Evolutionary conservation across 2,797 vertebrate species (phyloP), one percentile per base, ranked within the genome.

Genomic region (Ciconia nigra): DNA sequence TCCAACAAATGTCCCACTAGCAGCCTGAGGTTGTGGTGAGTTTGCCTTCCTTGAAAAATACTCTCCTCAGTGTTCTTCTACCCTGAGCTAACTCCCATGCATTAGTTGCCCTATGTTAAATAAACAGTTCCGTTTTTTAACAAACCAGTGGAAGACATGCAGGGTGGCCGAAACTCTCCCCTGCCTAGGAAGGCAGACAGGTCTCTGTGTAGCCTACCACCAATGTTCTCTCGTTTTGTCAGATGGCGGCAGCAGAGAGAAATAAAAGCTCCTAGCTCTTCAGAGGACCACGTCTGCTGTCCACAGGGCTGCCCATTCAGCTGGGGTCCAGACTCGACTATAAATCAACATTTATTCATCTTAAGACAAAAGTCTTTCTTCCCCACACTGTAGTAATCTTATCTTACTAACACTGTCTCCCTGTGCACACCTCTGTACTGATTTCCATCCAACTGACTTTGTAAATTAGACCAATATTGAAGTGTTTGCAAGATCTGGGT

Each of bases 241-340:
- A 89, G 77, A 26, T 4, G 87, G 90, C 1, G 70, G 88, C 88
- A 94, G 87, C 86, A 96, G 58, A 94, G 83, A 93, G 91, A 89
- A 96, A 63, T 9, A 18, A 82, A 93, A 92, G 35, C 33, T 28
- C 47, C 19, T 3, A 6, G 39, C 31, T 61, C 29, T 63, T 49
- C 42, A 37, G 25, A 65, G 22, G 59, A 41, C 22, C 24, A 1
- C 0, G 6, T 11, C 83, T 28, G 62, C 54, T 35, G 37, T 51
- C 49, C 59, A 19, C 55, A 26, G 25, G 20, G 59, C 42, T 63
- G 31, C 18, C 16, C 28, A 10, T 47, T 71, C 87, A 67, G 26
- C 70, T 29, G 29, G 39, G 21, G 15, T n/a, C 37, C 73, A 58
- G 39, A 49, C 33, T 21, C 15, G 14, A 69, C 51, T 17, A 35